Base-by-base conservation (phyloP, 2,888 invertebrate species). In the Carterocephalus palaemon region DNA sequence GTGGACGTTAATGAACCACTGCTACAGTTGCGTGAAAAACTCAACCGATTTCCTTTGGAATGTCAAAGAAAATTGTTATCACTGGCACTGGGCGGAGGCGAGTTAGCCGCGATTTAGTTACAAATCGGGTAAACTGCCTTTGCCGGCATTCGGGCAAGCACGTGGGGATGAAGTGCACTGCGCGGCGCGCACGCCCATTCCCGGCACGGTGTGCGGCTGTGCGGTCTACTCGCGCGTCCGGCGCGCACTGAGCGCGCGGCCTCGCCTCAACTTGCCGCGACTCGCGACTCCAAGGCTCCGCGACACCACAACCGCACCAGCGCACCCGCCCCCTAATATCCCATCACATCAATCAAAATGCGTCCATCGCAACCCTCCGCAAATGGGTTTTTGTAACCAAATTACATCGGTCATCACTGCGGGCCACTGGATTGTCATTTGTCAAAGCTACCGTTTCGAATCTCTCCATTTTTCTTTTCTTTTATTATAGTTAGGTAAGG, bases 161-260 rank as follows among this genome's bases (percentile, higher is more conserved):
- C 62, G 54, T 60, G 57, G 31, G 31, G 42, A 22, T 51, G 49
- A 42, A 51, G 48, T 37, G 41, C 48, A 52, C 37, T 47, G 47
- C 53, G 53, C 57, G 57, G 47, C 60, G 65, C 68, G 67, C 72
- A 70, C 70, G 64, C 45, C 55, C 72, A 70, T 70, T 64, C 43
- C 53, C 59, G 42, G 12, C 47, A 47, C 38, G 51, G 51, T 51
- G 60, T 57, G 48, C 56, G 66, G 64, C 68, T 70, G 75, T 79
- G 82, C 75, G 79, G 67, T 64, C 77, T 58, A 70, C 60, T 62
- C 76, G 84, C 83, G 70, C 68, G 80, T 76, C 67, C 74, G 75
- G 64, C 74, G 76, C 74, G 73, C 80, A 84, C 85, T 85, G 85
- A 59, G 61, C 69, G 62, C 52, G 53, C 49, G 50, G 49, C 48